phyloP scores from a whole-genome alignment of 2,888 invertebrate genomes.

The Cylindroiulus punctatus region DNA sequence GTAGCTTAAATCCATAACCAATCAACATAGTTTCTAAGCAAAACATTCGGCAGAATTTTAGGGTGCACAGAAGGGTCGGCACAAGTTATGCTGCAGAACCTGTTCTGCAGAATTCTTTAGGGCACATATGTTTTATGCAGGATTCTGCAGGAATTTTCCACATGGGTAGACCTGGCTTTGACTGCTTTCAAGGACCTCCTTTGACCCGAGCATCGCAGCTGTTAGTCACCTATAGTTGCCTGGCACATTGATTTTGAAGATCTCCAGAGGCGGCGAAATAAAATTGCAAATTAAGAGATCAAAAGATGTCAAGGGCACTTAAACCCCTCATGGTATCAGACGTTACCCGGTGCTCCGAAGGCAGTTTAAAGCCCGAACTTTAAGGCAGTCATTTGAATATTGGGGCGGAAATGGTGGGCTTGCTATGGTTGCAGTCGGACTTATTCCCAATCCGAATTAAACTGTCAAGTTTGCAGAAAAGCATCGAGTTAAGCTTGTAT shows the following conservation, averaged over 20 bases:
- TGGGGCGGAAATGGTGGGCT: background rate
- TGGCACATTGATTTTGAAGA: background rate
- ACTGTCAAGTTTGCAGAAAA: background rate
- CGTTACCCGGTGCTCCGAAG: background rate
- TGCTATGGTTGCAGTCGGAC: background rate
- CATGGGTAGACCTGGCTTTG: no score
- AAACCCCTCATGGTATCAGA: background rate
- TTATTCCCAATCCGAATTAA: background rate
- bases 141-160: no score
- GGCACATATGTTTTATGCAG: no score
- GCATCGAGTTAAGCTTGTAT: background rate
- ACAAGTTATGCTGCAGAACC: no score
- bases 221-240: background rate
- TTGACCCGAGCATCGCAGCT: background rate
- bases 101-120: no score
- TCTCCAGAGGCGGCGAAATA: background rate
- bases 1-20: no score
- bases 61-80: no score
- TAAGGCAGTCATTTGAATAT: background rate
- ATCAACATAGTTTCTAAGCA: no score
- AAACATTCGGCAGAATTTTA: no score
- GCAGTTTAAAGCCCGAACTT: background rate
- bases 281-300: constrained; percentile 11
- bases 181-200: no score
- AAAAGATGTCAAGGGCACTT: background rate